Base-by-base conservation (phyloP, 2,113 vertebrate species). In the Elgaria multicarinata region DNA sequence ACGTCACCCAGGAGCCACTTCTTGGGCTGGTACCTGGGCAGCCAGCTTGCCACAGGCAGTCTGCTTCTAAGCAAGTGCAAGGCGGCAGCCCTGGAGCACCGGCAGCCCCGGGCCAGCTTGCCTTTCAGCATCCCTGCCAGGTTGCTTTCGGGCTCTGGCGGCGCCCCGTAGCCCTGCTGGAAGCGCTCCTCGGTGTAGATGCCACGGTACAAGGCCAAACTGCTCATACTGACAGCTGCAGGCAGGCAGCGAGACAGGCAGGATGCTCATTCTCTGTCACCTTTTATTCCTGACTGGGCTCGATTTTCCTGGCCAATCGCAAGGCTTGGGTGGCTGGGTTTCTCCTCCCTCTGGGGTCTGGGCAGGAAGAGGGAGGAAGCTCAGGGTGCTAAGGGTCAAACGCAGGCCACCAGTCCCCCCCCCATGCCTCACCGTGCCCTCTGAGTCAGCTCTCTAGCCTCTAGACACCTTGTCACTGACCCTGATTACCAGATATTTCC, bases 1-100 rank as follows among this genome's bases (percentile, higher is more conserved):
- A 97, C 96, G 33, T 99, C 98, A 91, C 98, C 98, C 16, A 98
- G 95, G 53, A 99, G 96, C 97, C 98, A 99, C 93, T 98, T 96
- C 95, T 95, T 97, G 50, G 98, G 94, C 85, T 96, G 97, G 97
- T 99, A 99, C 79, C 89, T 93, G 16, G 98, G 98, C 88, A 99
- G 96, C 98, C 98, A 99, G 93, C 82, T 95, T 88, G 97, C 95
- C 55, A 98, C 96, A 12, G 98, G 98, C n/a, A 98, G 92, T 72
- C 98, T 96, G 2, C 97, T 96, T 55, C 50, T 94, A 86, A 98
- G 90, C 93, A 98, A 95, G 94, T 97, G 97, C 75, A 97, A 93
- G 83, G 96, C 97, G 33, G 96, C 93, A 24, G 93, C 92, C 64
- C 92, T 86, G 0, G 98, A 98, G 80, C 98, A 98, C 74, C 95